Base-by-base conservation (phyloP, 2,797 vertebrate genomes). In the Knipowitschia caucasica region DNA sequence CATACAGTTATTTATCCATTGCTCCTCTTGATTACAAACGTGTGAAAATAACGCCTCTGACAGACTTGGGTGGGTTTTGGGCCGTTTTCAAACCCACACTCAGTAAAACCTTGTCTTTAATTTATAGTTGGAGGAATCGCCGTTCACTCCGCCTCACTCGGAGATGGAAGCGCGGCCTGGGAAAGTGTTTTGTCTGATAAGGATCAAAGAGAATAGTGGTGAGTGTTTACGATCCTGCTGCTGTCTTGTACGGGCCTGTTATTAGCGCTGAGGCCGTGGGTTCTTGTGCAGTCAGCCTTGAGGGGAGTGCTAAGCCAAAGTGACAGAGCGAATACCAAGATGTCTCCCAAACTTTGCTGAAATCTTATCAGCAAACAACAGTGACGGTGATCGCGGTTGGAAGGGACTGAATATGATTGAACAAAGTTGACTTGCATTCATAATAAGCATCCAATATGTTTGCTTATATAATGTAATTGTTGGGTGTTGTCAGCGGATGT, bases 191-290 rank as follows among this genome's bases (percentile, higher is more conserved):
- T 78, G 73, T 84, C 73, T 80, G 76, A 80, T 77, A 81, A 73
- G 76, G 78, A 88, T 84, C 81, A 85, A 82, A 84, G 78, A 73
- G 76, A 77, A 82, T 65, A 56, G 74, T 73, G 64, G 63, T 62
- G 58, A 65, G 64, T 83, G 73, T 85, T 84, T 80, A 81, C 36
- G 60, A 75, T 73, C 69, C 71, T 56, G 59, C 44, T 68, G 60
- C 69, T 70, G 18, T 78, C 70, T 62, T 56, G 61, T 31, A 56
- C n/a, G 21, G 62, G 46, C 63, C 59, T 75, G 39, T 80, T 80
- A 76, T 86, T 81, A 76, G 61, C 60, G 76, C 50, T 25, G 64
- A 74, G 61, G 64, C 50, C 14, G 14, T 54, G 70, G 43, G 62
- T 64, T 68, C 71, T 39, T 65, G 67, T 53, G 27, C 51, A 27